Conservation (phyloP, 2,888 invertebrate genomes). For the Anagyrus pseudococci region DNA sequence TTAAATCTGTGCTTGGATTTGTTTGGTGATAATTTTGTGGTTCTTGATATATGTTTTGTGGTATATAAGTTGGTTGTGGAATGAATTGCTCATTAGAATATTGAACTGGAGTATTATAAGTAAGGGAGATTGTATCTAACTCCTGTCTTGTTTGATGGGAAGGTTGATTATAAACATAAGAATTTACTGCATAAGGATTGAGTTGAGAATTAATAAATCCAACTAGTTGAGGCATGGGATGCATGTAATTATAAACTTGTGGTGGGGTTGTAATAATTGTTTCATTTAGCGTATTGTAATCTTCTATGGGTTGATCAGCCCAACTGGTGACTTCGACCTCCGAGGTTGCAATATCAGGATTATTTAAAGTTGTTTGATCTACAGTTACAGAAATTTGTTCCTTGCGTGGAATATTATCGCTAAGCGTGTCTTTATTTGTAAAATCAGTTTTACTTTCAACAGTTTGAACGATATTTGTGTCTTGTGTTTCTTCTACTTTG, state of each 20-base stretch:
- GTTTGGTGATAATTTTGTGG: slow-evolving; percentile 40
- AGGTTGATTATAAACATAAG: slow-evolving; percentile 50
- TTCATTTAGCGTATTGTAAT: slow-evolving; percentile 41
- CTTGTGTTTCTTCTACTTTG: slow-evolving; percentile 2
- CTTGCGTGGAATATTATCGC: neutral
- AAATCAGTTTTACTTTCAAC: neutral
- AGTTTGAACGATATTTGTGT: neutral
- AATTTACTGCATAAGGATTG: slow-evolving; percentile 60
- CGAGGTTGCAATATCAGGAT: too few species aligned
- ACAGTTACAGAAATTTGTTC: neutral
- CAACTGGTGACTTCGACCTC: slow-evolving; percentile 42
- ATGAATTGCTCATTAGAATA: slow-evolving; percentile 53
- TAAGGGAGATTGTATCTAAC: slow-evolving; percentile 45
- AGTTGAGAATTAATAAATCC: slow-evolving; percentile 65
- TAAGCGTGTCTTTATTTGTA: neutral
- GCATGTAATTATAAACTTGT: slow-evolving; percentile 62
- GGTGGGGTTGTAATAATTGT: slow-evolving; percentile 29
- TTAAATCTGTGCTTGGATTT: neutral
- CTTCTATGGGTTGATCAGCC: slow-evolving; percentile 46
- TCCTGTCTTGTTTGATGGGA: slow-evolving; percentile 45
- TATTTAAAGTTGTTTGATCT: slow-evolving; percentile 8
- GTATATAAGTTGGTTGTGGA: slow-evolving; percentile 50
- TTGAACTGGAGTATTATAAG: slow-evolving; percentile 43
- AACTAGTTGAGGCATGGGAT: slow-evolving; percentile 63
- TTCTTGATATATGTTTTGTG: slow-evolving; percentile 44